Conservation (phyloP, 1,140 invertebrate species). For the Drosophila saltans region DNA sequence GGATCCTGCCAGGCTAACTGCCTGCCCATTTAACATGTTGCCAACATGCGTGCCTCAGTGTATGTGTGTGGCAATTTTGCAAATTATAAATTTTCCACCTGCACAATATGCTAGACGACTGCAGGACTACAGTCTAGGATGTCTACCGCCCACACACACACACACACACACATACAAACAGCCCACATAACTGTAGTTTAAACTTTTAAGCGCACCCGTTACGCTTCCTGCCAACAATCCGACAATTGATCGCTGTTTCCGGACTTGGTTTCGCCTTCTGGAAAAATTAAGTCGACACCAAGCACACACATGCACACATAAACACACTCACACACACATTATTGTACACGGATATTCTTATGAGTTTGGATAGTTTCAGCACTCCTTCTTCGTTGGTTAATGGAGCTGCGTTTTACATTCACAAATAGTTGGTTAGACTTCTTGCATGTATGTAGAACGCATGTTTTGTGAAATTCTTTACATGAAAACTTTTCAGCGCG, state of each 20-base stretch:
- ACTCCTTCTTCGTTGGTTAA: conserved; percentile 19
- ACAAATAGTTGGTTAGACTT: conserved; percentile 47
- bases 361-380: conserved; percentile 20
- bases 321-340: not conserved
- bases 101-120: conserved; percentile 62
- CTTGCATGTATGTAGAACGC: conserved; percentile 30
- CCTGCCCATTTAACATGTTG: conserved; percentile 75
- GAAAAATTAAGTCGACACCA: conserved; percentile 72
- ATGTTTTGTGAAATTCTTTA: conserved; percentile 26
- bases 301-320: conserved; percentile 22
- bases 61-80: conserved; percentile 63
- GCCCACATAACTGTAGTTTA: conserved; percentile 49
- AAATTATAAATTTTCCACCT: conserved; percentile 82
- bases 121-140: conserved; percentile 3
- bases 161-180: conserved; percentile 6
- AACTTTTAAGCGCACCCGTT: conserved; percentile 66
- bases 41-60: conserved; percentile 52
- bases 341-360: conserved; percentile 1
- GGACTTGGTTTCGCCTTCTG: conserved; percentile 43
- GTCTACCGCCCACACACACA: not conserved
- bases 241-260: conserved; percentile 78
- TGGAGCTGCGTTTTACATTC: conserved; percentile 25
- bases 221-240: conserved; percentile 71
- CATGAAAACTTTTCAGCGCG: conserved; percentile 12
- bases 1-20: conserved; percentile 40